Evolutionary conservation across 2,797 vertebrate genomes (phyloP), one percentile per base, ranked within the genome.

Genomic region (Scarus forsteni): DNA sequence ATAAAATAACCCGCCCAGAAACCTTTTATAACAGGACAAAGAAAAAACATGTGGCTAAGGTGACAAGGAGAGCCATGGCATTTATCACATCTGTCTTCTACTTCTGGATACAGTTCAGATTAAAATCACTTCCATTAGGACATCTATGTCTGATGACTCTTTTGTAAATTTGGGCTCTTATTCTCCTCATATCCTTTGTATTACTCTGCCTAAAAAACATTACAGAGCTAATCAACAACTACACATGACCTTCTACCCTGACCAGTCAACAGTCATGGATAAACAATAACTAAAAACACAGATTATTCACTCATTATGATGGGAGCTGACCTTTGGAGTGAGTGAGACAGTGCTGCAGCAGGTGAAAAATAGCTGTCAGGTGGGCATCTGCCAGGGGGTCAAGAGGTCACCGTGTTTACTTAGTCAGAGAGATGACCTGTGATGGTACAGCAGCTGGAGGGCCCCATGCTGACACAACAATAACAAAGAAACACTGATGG

Each of bases 391-490:
- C 61, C 75, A 67, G 54, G 27, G 43, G 85, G 83, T 87, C 81
- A 84, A 45, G 64, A 61, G 79, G 74, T 83, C 18, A 1, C 7
- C 13, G 56, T 69, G 77, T 80, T 85, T 75, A 74, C 79, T 27
- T 53, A 57, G 57, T 70, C 60, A 57, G 34, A 49, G 50, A 75
- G 79, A 88, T 79, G 79, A 89, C 78, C 79, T 75, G 66, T 59
- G 52, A 70, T 68, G 67, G 69, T 73, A 79, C 62, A 78, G 75
- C 76, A 75, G 79, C 81, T 62, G 71, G 78, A 56, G 61, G 61
- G 51, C 48, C 62, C 27, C 51, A 64, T 7, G 9, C 68, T 80
- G 84, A 78, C 76, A 81, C 60, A 73, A 77, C 72, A 64, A 39
- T 54, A 66, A 61, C 69, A 59, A 62, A 63, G 67, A 77, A 75